Percentiles rank a stretch among this genome's conserved stretches.
Conservation (phyloP, 2,888 invertebrate species). For the Tenthredo distinguenda region DNA sequence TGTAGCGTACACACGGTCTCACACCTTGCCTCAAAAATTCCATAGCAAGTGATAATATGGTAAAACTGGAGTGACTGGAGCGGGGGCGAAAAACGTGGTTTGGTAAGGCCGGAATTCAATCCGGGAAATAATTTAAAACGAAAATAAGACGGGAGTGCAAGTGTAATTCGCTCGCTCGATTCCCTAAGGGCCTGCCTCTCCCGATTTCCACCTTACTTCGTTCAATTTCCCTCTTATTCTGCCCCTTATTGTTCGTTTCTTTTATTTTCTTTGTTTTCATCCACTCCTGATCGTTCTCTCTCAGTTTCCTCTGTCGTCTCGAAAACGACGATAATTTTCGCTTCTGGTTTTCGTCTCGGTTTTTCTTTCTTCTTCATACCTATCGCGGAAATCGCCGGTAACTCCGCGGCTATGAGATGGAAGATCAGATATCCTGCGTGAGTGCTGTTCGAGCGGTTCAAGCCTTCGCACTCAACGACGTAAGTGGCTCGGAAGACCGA, state of each 20-base stretch:
- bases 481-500: constrained; percentile 44
- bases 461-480: constrained; percentile 28
- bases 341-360: not conserved
- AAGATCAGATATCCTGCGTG: constrained; percentile 36
- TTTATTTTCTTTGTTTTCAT: not conserved
- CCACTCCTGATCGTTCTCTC: not conserved
- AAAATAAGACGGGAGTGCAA: constrained; percentile 52
- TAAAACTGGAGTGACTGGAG: not conserved
- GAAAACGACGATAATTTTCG: not conserved
- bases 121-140: constrained; percentile 51
- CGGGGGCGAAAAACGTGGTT: not conserved
- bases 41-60: not conserved
- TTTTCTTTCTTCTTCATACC: not conserved
- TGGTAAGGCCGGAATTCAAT: constrained; percentile 36
- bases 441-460: constrained; percentile 35
- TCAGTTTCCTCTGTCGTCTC: not conserved
- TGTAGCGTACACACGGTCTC: not conserved
- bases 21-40: not conserved
- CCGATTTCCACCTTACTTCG: constrained; percentile 29
- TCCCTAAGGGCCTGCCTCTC: constrained; percentile 16
- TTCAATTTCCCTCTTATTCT: constrained; percentile 1
- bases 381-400: not conserved
- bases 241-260: not conserved
- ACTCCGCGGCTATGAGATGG: not conserved
- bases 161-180: constrained; percentile 45